Evolutionary conservation across 1,140 invertebrate genomes (phyloP), one percentile per base, ranked within the genome.

Genomic region (Stenopsyche tienmushanensis): DNA sequence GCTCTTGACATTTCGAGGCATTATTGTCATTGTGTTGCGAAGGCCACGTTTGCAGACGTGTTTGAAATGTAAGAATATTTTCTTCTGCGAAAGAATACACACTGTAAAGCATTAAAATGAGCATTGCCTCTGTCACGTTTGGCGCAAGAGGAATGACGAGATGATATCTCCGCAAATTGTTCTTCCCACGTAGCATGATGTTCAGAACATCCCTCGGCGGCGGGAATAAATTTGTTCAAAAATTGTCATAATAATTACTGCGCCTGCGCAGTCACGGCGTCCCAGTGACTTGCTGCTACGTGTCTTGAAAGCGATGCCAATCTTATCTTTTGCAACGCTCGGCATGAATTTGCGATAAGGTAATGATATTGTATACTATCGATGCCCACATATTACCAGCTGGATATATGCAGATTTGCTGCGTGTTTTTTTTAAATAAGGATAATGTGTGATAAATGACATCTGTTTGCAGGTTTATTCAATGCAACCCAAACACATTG

Each of bases 61-160:
- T 8, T 7, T n/a, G n/a, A 47, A 47, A 47, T 15, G 18, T 7
- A 47, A 18, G 10, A 13, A 7, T 47, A 47, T 15, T 13, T 15
- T 47, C 7, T 15, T 15, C 5, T 47, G 44, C 44, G 44, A 15
- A 15, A 5, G 29, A 5, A 13, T 34, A 34, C 29, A 34, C 29
- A 34, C 13, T 13, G 34, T n/a, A n/a, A 39, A 39, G n/a, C 34
- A 8, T 39, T 39, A n/a, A 7, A 39, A 8, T 39, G 7, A n/a
- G 7, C 34, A 7, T 5, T 15, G 44, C 18, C 8, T 20, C 3
- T 47, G 44, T 47, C 44, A 47, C 44, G 44, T 47, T 39, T n/a
- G 34, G 34, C 18, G 44, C 44, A 47, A 47, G 44, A 15, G 18
- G 18, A 47, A 47, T 47, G 44, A 47, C 10, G 18, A 47, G 44